Evolutionary conservation across 1,140 invertebrate genomes (phyloP), one percentile per base, ranked within the genome.

Genomic region (Rhagoletis pomonella): DNA sequence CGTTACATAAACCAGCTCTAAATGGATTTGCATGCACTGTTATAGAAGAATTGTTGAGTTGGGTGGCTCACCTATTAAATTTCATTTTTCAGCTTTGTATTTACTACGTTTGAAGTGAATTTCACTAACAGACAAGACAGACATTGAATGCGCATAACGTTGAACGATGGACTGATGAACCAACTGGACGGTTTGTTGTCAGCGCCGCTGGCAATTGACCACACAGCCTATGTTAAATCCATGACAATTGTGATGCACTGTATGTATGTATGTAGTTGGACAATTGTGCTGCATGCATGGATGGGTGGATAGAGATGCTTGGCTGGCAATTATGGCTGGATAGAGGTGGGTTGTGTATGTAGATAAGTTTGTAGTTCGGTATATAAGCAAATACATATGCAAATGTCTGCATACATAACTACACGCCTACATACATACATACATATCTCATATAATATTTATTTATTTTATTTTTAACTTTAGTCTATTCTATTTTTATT

Each of bases 1-100:
- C 73, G 42, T 81, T 81, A 81, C 73, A 81, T 81, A 81, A 81
- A 81, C 42, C 47, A 81, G n/a, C 55, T 81, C 14, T 81, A 81
- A 81, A 81, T 81, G 73, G 42, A 81, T 81, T 81, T 81, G 73
- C 73, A 81, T 81, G 73, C 47, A 81, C 50, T 81, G 73, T 81
- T 81, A 47, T 55, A 7, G 47, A 50, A 42, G 47, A 55, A 81
- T 17, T 81, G 73, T 81, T 81, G 73, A 81, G 73, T 81, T 81
- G 44, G 73, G 73, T 81, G 73, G 73, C 73, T 19, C 47, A 47
- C 47, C 47, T 81, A 81, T 55, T 81, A 19, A 81, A 81, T 81
- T 81, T 81, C 44, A 81, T 58, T 81, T 67, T 81, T 17, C 50
- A 55, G n/a, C 3, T 55, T 50, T 55, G n/a, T 67, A 39, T 67